Base-by-base conservation (phyloP, 1,140 invertebrate species). In the Mactra quadrangularis region DNA sequence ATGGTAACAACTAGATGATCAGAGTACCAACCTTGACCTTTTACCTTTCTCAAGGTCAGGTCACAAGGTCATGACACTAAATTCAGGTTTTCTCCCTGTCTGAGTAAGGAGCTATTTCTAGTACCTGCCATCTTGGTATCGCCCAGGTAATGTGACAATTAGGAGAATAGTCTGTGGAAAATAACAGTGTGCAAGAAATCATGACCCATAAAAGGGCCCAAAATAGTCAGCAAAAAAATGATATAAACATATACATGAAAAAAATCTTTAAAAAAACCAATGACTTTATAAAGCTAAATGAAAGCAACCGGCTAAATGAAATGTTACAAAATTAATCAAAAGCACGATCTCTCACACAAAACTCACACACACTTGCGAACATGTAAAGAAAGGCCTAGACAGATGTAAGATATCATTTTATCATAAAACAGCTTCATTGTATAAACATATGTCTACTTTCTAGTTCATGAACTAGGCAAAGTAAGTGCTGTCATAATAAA, bases 161-260 rank as follows among this genome's bases (percentile, higher is more conserved):
- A 55, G 55, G 74, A 72, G 53, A 57, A 60, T 77, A 72, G 27
- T 84, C 72, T 74, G 75, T 71, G 76, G 74, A 84, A 85, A 86
- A 86, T 83, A 55, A 74, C 41, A 76, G 45, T 50, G 38, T 77
- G 45, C 74, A 57, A 76, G 62, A 82, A 47, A 81, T 57, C 59
- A 29, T 71, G 62, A 52, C 22, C 68, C 31, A 6, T 15, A 62
- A 25, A 50, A 50, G 74, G 52, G 38, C 6, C 38, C 15, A 7
- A 7, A 41, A n/a, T n/a, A n/a, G n/a, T n/a, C n/a, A n/a, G n/a
- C n/a, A n/a, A n/a, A n/a, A n/a, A n/a, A n/a, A n/a, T n/a, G n/a
- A n/a, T n/a, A 35, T 55, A 47, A 57, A 47, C 25, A 52, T 59
- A 62, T 45, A 45, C 11, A 2, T 33, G 52, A n/a, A 25, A 11